Evolutionary conservation across 2,888 invertebrate genomes (phyloP).

Genomic region (Spilosoma lubricipeda): DNA sequence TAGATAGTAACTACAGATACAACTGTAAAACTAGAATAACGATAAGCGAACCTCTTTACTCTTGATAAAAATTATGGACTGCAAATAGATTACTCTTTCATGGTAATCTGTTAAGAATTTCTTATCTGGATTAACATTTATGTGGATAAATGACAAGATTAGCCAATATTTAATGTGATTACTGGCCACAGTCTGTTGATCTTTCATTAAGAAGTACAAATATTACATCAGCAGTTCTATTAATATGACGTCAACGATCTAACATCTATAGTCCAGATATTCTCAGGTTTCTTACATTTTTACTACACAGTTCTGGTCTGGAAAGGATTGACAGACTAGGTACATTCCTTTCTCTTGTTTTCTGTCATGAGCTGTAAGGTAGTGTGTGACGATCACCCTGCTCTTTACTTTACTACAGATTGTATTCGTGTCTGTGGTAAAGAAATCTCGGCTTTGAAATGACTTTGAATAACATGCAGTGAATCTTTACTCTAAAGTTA

Average conservation of each 20-base stretch:
- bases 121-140: conserved; percentile 19
- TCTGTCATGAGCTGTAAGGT: no score
- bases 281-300: background rate
- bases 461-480: no score
- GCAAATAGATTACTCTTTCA: conserved; percentile 10
- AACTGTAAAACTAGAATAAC: background rate
- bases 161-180: conserved; percentile 14
- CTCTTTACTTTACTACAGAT: no score
- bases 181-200: conserved; percentile 9
- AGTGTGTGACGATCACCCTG: no score
- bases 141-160: conserved; percentile 16
- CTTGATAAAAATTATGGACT: background rate
- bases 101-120: conserved; percentile 11
- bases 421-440: no score
- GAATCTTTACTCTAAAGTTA: no score
- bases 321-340: no score
- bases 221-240: conserved; percentile 4
- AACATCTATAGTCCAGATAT: background rate
- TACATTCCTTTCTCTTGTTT: no score
- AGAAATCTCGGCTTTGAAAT: no score
- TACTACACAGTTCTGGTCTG: no score
- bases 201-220: conserved; percentile 11
- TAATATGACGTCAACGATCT: conserved; percentile 4
- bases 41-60: background rate
- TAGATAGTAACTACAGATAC: background rate